Conservation (phyloP, 2,888 invertebrate species). For the Ernsta delagoae region DNA sequence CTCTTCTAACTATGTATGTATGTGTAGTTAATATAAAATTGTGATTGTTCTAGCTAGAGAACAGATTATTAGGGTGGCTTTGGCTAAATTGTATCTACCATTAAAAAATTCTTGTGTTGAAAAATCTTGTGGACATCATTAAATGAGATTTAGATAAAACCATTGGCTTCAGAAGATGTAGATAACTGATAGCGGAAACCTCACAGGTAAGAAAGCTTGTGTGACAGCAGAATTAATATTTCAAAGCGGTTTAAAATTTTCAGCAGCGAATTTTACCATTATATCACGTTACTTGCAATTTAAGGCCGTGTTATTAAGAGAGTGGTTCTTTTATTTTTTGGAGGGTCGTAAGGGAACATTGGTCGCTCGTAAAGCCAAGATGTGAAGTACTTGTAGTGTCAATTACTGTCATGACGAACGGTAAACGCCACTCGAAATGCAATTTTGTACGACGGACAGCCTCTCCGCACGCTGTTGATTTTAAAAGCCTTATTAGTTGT, state of each 20-base stretch:
- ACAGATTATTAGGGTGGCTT: background rate
- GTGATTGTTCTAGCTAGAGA: background rate
- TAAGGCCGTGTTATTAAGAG: constrained; percentile 34
- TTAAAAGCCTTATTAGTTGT: constrained; percentile 24
- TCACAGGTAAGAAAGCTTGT: too few species aligned
- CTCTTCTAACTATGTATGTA: too few species aligned
- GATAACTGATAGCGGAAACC: too few species aligned
- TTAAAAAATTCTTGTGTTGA: background rate
- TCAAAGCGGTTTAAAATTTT: constrained; percentile 10
- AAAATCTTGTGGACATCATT: background rate
- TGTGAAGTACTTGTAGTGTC: constrained; percentile 38
- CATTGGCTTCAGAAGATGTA: background rate
- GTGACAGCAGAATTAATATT: too few species aligned
- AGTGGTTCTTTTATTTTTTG: constrained; percentile 32
- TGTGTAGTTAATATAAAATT: too few species aligned
- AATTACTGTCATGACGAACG: constrained; percentile 44
- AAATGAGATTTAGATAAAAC: background rate
- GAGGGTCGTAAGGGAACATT: constrained; percentile 30
- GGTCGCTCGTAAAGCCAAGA: constrained; percentile 35
- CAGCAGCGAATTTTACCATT: constrained; percentile 23
- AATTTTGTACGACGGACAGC: constrained; percentile 39
- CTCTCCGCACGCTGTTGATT: constrained; percentile 28
- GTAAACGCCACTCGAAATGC: constrained; percentile 41
- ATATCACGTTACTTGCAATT: constrained; percentile 36
- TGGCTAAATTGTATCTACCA: background rate